Evolutionary conservation across 2,797 vertebrate species (phyloP), one percentile per base, ranked within the genome.

Genomic region (Liasis olivaceus): DNA sequence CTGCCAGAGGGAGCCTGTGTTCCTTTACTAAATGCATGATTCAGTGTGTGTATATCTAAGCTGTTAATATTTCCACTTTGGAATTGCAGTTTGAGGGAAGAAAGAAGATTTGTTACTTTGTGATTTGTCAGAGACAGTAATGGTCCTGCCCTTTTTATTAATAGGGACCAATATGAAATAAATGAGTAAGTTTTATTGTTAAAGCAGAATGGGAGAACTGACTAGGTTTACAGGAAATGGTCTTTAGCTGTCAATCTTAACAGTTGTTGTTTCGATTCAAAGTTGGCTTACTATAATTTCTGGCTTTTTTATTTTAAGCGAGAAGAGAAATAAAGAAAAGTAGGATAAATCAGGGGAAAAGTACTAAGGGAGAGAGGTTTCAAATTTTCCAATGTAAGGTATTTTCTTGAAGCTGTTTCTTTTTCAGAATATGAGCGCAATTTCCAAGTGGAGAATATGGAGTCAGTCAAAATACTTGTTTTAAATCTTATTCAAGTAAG

Each of bases 1-100:
- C 88, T 92, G 88, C 85, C 89, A 93, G 92, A 90, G 89, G 89
- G 92, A 81, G 92, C 92, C 28, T 88, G 85, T 93, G 85, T 64
- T 84, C 85, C 51, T 90, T 88, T 90, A 13, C 47, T 90, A 58
- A 93, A 56, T 24, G 4, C 8, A 60, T 22, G 12, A 81, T 47
- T n/a, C 28, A 36, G 6, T 5, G 31, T 28, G 2, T 28, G 5
- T 9, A 1, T 5, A 56, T 77, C 9, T 15, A 56, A 28, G 5
- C 58, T 81, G 5, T 12, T 42, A 17, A 11, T 56, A 15, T 81
- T 86, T 86, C 26, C 20, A n/a, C 4, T 89, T 85, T 36, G 24
- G 26, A 69, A 59, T 24, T 22, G 4, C 12, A 54, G 26, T 60
- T 60, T n/a, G 36, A 77, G 14, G 66, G 54, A 84, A 54, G 26